phyloP scores from a whole-genome alignment of 2,797 vertebrate species.

The Channa striata region DNA sequence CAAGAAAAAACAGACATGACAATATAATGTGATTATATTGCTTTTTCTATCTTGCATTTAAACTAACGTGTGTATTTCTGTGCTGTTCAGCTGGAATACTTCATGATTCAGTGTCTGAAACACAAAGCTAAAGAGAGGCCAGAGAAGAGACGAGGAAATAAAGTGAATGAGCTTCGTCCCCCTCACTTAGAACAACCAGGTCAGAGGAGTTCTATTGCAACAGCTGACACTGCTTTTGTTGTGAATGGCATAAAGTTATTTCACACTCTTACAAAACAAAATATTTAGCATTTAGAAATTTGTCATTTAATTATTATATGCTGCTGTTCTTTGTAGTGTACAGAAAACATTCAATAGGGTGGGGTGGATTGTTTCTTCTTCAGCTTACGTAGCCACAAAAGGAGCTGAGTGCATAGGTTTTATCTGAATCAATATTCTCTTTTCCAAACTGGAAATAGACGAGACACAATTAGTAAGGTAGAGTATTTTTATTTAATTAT shows the following conservation, averaged over 20 bases:
- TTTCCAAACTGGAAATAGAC: conserved; percentile 55
- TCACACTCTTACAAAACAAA: neutral
- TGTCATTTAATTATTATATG: conserved; percentile 1
- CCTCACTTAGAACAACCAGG: conserved; percentile 96
- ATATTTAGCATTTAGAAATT: neutral
- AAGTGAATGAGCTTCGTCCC: conserved; percentile 88
- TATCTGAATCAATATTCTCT: conserved; percentile 64
- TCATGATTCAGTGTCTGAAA: conserved; percentile 97
- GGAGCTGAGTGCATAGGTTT: conserved; percentile 67
- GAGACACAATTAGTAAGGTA: conserved; percentile 52
- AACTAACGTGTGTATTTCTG: conserved; percentile 51
- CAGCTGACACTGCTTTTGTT: conserved; percentile 7
- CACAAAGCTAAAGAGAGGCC: conserved; percentile 94
- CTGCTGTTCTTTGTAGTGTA: neutral
- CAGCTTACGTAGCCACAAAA: conserved; percentile 62
- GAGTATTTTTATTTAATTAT: conserved; percentile 55
- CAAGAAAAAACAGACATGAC: conserved; percentile 28
- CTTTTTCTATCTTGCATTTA: conserved; percentile 5
- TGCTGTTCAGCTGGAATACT: conserved; percentile 92
- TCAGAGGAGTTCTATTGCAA: conserved; percentile 67
- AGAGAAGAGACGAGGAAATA: conserved; percentile 89
- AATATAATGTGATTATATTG: conserved; percentile 20
- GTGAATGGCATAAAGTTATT: neutral
- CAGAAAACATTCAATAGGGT: conserved; percentile 13
- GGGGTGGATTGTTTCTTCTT: conserved; percentile 46